phyloP scores from a whole-genome alignment of 2,113 vertebrate genomes.

The Takifugu bimaculatus region DNA sequence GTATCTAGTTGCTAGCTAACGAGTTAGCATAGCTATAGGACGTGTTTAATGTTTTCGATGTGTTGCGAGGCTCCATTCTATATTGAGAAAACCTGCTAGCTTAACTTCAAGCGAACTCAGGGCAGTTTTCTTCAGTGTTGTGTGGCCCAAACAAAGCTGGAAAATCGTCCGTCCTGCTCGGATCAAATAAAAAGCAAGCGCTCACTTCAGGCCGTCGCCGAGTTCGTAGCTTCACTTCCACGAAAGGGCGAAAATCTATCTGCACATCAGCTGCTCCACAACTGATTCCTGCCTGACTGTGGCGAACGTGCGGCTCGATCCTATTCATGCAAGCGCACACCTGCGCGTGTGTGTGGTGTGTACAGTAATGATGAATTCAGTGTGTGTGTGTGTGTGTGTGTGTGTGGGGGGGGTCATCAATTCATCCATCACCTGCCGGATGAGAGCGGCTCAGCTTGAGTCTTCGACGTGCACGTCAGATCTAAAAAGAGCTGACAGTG shows the following conservation, averaged over 20 bases:
- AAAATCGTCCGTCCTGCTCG: constrained; percentile 8
- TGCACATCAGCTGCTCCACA: constrained; percentile 35
- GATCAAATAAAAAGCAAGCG: constrained; percentile 22
- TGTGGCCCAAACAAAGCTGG: neutral
- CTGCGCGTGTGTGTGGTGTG: neutral
- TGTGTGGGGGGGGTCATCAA: constrained; percentile 46
- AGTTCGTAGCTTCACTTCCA: constrained; percentile 26
- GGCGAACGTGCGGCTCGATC: constrained; percentile 4
- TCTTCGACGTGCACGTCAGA: constrained; percentile 38
- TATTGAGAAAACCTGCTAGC: too few relatives aligned
- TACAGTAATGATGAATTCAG: constrained; percentile 52
- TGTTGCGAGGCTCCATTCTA: too few relatives aligned
- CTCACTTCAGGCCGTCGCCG: constrained; percentile 19
- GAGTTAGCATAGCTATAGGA: too few relatives aligned
- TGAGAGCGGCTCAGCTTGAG: constrained; percentile 33
- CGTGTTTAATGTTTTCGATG: too few relatives aligned
- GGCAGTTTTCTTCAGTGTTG: neutral
- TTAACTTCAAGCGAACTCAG: neutral
- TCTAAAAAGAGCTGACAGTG: constrained; percentile 29
- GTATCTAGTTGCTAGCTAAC: too few relatives aligned
- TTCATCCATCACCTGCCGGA: constrained; percentile 51
- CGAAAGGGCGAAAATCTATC: constrained; percentile 23
- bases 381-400: neutral
- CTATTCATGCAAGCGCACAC: constrained; percentile 46
- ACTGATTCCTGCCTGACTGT: constrained; percentile 34